These are phyloP conservation scores for Amblyteles armatorius DNA, from an alignment of 2,888 invertebrate genomes.

Conservation along the genomic window DNA sequence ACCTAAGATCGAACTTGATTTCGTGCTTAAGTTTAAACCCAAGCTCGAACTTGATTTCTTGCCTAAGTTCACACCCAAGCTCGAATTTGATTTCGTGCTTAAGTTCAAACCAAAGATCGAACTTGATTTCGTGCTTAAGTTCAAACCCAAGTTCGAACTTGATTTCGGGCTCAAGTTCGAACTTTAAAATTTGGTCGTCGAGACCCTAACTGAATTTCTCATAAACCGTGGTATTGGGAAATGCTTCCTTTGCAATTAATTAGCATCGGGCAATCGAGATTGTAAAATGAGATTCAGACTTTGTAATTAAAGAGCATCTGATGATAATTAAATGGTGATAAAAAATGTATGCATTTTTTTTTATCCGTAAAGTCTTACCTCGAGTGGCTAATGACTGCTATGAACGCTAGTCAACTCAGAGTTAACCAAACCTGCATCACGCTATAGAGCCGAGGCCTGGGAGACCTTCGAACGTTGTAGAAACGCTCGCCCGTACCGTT, in stretches of 20 bases:
- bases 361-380: neutral
- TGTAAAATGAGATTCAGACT: neutral
- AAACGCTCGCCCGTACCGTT: constrained; percentile 37
- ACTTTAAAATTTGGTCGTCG: neutral
- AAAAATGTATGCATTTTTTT: neutral
- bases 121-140: neutral
- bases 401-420: constrained; percentile 18
- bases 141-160: neutral
- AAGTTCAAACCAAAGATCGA: neutral
- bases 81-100: neutral
- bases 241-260: neutral
- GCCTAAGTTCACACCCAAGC: neutral
- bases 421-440: constrained; percentile 47
- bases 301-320: neutral
- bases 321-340: neutral
- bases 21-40: no score
- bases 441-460: neutral
- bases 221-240: neutral
- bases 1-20: no score
- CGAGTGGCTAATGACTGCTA: neutral
- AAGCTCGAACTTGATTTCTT: neutral
- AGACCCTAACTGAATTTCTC: neutral
- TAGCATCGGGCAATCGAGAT: neutral
- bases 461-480: constrained; percentile 43
- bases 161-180: neutral